Conservation (phyloP, 2,797 vertebrate genomes). For the Picus viridis region DNA sequence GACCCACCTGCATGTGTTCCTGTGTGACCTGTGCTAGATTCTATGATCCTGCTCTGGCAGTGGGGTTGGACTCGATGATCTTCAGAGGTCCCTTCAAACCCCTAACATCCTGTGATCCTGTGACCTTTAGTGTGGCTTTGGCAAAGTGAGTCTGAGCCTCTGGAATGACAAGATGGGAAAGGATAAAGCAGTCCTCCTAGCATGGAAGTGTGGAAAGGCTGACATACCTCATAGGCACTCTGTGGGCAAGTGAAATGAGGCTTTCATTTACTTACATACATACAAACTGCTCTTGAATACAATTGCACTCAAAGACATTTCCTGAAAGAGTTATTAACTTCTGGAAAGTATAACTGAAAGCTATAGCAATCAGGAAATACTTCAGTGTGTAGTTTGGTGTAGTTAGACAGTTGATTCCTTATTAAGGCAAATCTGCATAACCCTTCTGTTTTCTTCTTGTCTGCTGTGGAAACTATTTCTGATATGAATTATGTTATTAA, state of each 20-base stretch:
- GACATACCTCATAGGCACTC: neutral
- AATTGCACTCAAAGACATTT: neutral
- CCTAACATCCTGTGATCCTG: no score
- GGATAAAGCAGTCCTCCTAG: neutral
- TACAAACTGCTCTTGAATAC: neutral
- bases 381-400: neutral
- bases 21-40: no score
- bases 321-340: neutral
- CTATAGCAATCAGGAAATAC: neutral
- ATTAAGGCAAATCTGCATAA: neutral
- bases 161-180: neutral
- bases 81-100: no score
- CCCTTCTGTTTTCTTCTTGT: neutral
- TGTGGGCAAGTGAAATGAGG: neutral
- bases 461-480: neutral
- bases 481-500: neutral
- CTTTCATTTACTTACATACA: neutral
- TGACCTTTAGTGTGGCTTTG: neutral
- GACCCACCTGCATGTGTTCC: no score
- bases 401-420: neutral
- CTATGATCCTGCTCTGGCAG: no score
- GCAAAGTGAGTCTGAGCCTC: neutral
- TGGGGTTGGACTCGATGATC: no score
- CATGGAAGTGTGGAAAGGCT: neutral
- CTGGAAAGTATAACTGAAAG: slow-evolving; percentile 13